Base-by-base conservation (phyloP, 2,113 vertebrate genomes). In the Physeter macrocephalus region DNA sequence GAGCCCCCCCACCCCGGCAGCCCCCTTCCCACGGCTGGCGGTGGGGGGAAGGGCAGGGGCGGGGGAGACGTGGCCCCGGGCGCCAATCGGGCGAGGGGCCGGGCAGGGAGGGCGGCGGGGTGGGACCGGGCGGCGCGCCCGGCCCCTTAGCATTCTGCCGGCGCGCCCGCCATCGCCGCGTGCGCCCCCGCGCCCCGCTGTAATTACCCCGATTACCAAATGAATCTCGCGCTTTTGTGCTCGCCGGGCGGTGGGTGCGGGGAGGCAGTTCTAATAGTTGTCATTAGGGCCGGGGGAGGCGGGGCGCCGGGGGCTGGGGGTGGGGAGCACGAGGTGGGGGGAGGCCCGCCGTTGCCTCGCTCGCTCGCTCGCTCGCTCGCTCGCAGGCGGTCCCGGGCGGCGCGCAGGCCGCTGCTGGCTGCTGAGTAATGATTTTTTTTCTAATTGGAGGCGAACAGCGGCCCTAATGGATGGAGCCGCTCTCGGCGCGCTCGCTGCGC, bases 381-480 rank as follows among this genome's bases (percentile, higher is more conserved):
- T 98, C 97, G 97, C 98, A 95, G 95, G 98, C 98, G 98, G 98
- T 99, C 98, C 98, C 96, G 97, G 95, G 69, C 98, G 98, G 98
- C 92, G 87, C 98, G 97, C 98, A 98, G 98, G 98, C 98, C 98
- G 98, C 98, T 98, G 99, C 99, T 98, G 98, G 98, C 98, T 99
- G 98, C 99, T 98, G 98, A 99, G 98, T 99, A 99, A 99, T 99
- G 98, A 99, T 99, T 99, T 98, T 98, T 98, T 98, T 98, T 98
- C 98, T 99, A 99, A 99, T 99, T 99, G 99, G 98, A 98, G 99
- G 98, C 99, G 98, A 99, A 98, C 98, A 98, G 98, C 98, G 92
- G 98, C 98, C 98, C 98, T 99, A 99, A 99, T 99, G 99, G 99
- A 99, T 99, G 98, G 98, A 98, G 98, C 98, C 96, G 97, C 97